Evolutionary conservation across 2,888 invertebrate genomes (phyloP).

Genomic region (Scaptomyza polygonia): DNA sequence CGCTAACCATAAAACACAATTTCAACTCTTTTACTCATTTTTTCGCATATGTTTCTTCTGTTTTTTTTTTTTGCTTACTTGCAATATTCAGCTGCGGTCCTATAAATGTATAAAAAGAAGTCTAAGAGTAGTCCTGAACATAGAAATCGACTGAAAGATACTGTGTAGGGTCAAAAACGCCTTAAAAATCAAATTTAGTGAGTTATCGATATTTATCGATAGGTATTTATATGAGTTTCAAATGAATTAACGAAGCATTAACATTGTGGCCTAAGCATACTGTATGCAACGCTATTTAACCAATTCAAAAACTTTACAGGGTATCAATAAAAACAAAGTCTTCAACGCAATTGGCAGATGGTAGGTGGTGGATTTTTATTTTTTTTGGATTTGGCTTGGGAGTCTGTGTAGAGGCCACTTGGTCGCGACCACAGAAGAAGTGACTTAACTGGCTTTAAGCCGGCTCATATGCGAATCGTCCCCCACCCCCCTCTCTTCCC

Average conservation of each 20-base stretch:
- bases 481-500: no score
- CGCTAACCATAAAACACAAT: constrained; percentile 47
- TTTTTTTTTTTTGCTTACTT: neutral
- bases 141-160: neutral
- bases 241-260: neutral
- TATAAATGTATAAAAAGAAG: constrained; percentile 14
- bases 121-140: neutral
- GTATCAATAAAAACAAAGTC: constrained; percentile 21
- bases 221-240: neutral
- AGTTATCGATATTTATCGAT: constrained; percentile 3
- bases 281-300: neutral
- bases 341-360: constrained; percentile 50
- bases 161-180: no score
- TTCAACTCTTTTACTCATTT: constrained; percentile 44
- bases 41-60: constrained; percentile 3
- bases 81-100: constrained; percentile 40
- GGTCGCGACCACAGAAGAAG: constrained; percentile 74
- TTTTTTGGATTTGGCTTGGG: constrained; percentile 25
- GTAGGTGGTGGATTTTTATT: constrained; percentile 35
- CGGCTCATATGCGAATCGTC: constrained; percentile 41
- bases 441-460: constrained; percentile 77
- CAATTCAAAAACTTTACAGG: neutral
- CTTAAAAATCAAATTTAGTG: no score
- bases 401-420: constrained; percentile 63
- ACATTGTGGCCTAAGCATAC: neutral